Percentiles rank a stretch among this genome's conserved stretches.
These are phyloP conservation scores for Mesocricetus auratus DNA, from an alignment of 2,113 vertebrate genomes.

Conservation along the genomic window DNA sequence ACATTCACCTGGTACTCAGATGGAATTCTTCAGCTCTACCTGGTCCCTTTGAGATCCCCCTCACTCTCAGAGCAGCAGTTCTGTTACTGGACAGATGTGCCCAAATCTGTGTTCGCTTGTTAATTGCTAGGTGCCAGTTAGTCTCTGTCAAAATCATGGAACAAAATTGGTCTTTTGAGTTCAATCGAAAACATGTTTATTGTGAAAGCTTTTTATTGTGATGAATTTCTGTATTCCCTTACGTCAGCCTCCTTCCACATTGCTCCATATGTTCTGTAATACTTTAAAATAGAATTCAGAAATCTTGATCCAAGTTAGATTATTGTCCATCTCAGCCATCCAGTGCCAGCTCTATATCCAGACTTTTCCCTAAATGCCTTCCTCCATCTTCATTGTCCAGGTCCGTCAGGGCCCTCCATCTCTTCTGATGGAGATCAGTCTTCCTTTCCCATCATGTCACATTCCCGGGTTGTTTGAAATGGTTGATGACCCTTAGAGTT, in stretches of 20 bases:
- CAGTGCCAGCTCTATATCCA: neutral
- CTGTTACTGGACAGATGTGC: neutral
- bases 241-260: neutral
- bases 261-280: neutral
- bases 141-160: neutral
- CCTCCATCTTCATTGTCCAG: neutral
- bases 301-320: neutral
- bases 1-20: neutral
- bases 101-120: neutral
- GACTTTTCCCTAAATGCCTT: neutral
- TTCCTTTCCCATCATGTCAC: neutral
- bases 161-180: neutral
- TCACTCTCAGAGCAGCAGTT: neutral
- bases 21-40: neutral
- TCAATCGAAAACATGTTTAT: slow-evolving; percentile 35
- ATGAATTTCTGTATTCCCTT: slow-evolving; percentile 4
- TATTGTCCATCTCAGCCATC: neutral
- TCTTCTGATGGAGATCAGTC: neutral
- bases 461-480: neutral
- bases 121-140: neutral
- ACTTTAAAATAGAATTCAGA: neutral
- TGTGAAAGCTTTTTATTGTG: slow-evolving; percentile 38
- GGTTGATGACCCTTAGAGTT: neutral
- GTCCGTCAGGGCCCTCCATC: neutral
- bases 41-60: neutral